A percentile compares a stretch with the other conserved stretches of the same genome.
These are phyloP conservation scores for Drosophila busckii DNA, from an alignment of 1,140 invertebrate species.

Conservation along the genomic window DNA sequence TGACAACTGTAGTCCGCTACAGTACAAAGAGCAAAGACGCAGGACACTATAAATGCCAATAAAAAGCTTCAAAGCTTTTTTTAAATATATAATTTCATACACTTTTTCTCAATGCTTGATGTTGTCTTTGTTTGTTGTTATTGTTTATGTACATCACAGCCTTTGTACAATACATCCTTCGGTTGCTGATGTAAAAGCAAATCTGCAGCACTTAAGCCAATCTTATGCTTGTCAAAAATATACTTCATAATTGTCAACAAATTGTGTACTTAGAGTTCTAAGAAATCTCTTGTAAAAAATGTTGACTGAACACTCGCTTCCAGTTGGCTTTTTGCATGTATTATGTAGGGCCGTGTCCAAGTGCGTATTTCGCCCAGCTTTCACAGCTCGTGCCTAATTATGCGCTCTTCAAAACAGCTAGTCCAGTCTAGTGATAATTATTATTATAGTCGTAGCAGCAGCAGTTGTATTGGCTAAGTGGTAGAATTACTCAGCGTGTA, in stretches of 20 bases:
- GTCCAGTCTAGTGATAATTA: slow-evolving; percentile 44
- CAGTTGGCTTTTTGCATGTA: too few relatives aligned
- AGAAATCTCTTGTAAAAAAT: too few relatives aligned
- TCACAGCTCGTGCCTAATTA: slow-evolving; percentile 41
- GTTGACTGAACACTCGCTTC: too few relatives aligned
- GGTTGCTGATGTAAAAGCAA: too few relatives aligned
- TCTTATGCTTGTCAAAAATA: too few relatives aligned
- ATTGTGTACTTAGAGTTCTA: too few relatives aligned
- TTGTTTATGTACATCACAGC: slow-evolving; percentile 5
- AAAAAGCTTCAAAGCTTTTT: slow-evolving; percentile 13
- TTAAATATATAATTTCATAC: slow-evolving; percentile 17
- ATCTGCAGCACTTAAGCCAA: too few relatives aligned
- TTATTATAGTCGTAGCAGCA: slow-evolving; percentile 30
- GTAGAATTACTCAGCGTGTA: slow-evolving; percentile 52
- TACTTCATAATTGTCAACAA: too few relatives aligned
- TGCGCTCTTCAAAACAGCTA: slow-evolving; percentile 25
- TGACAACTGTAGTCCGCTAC: too few relatives aligned
- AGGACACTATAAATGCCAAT: not conserved
- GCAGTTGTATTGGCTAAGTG: slow-evolving; percentile 6
- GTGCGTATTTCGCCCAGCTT: slow-evolving; percentile 30
- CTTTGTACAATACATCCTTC: too few relatives aligned
- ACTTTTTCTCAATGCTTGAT: slow-evolving; percentile 1
- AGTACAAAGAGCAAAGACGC: too few relatives aligned
- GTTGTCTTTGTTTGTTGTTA: slow-evolving; percentile 11
- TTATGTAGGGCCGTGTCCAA: slow-evolving; percentile 63